Percentiles rank a stretch among this genome's conserved stretches.
These are phyloP conservation scores for Zaprionus davidi DNA, from an alignment of 1,140 invertebrate species.

Conservation along the genomic window DNA sequence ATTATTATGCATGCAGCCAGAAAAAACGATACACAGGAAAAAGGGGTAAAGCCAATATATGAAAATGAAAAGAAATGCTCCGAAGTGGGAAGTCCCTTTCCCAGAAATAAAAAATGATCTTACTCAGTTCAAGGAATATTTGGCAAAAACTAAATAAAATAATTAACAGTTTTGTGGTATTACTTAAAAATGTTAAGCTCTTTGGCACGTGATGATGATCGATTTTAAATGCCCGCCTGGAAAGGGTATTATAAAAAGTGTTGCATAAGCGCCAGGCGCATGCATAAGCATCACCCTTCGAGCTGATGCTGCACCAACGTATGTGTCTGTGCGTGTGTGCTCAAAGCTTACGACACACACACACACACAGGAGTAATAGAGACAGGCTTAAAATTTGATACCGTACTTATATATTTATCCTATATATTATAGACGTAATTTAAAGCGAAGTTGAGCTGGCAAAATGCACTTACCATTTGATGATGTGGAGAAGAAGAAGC, in stretches of 20 bases:
- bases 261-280: conserved; percentile 48
- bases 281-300: conserved; percentile 26
- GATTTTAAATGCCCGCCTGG: neutral
- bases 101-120: neutral
- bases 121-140: neutral
- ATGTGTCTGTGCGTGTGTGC: conserved; percentile 12
- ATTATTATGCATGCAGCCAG: conserved; percentile 76
- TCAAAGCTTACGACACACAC: conserved; percentile 19
- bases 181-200: neutral
- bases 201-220: neutral
- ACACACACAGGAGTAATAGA: conserved; percentile 11
- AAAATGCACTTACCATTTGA: conserved; percentile 84
- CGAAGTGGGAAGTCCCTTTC: neutral
- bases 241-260: conserved; percentile 25
- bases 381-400: conserved; percentile 38
- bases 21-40: conserved; percentile 27
- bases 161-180: neutral
- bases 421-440: conserved; percentile 2
- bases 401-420: conserved; percentile 24
- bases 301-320: neutral
- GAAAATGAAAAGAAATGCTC: neutral
- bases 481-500: conserved; percentile 86
- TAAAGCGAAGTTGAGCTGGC: neutral
- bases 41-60: conserved; percentile 23
- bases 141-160: neutral